phyloP scores from a whole-genome alignment of 2,113 vertebrate genomes.

The Plecturocebus donacophilus region DNA sequence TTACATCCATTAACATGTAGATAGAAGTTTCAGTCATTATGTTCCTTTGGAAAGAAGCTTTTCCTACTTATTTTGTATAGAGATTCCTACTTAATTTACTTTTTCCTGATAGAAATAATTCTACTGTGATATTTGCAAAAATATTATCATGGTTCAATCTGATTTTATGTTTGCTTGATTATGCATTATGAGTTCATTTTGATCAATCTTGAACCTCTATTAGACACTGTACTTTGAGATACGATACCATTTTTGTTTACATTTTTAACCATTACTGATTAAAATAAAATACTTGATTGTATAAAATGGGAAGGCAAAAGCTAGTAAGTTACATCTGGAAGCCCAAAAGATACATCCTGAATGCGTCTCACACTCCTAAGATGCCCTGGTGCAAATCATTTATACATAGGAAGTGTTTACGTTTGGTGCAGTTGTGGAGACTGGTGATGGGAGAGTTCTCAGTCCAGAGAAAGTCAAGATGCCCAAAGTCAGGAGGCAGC shows the following conservation, averaged over 20 bases:
- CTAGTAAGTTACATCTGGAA: neutral
- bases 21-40: neutral
- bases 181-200: neutral
- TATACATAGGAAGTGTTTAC: neutral
- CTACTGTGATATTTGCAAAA: conserved; percentile 18
- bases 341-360: neutral
- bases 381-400: neutral
- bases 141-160: neutral
- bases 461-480: neutral
- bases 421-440: neutral
- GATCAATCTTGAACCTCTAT: neutral
- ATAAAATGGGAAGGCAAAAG: neutral
- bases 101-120: neutral
- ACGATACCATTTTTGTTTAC: neutral
- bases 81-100: conserved; percentile 24
- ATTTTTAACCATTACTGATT: conserved; percentile 36
- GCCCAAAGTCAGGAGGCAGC: neutral
- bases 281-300: conserved; percentile 13
- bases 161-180: neutral
- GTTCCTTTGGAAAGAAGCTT: neutral
- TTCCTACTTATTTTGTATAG: conserved; percentile 12
- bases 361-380: conserved; percentile 12
- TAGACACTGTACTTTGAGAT: neutral
- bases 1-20: neutral
- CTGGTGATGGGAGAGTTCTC: conserved; percentile 2